Conservation (phyloP, 2,888 invertebrate genomes). For the Yponomeuta plumbellus region DNA sequence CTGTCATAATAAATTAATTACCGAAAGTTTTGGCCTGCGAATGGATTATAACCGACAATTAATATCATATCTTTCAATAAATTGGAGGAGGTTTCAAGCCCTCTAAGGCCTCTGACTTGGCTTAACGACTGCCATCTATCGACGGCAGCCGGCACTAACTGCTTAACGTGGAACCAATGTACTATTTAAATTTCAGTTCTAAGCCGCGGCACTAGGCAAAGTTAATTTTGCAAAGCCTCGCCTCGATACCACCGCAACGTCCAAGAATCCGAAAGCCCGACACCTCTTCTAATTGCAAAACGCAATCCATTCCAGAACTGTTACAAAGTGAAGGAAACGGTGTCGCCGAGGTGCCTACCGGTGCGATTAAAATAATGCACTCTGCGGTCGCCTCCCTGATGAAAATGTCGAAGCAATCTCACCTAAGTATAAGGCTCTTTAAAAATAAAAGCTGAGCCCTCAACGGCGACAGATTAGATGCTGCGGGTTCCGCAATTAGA, state of each 20-base stretch:
- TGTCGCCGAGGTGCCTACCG: constrained; percentile 38
- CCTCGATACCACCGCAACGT: background rate
- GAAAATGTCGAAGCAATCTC: constrained; percentile 67
- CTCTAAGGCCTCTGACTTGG: no score
- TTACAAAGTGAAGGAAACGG: constrained; percentile 19
- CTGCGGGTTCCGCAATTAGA: constrained; percentile 55
- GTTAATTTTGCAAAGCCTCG: background rate
- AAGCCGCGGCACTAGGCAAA: no score
- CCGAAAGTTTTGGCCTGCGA: no score
- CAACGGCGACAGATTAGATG: constrained; percentile 47
- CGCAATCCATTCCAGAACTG: constrained; percentile 7
- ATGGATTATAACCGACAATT: no score
- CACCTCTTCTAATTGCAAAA: constrained; percentile 2
- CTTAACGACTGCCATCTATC: no score
- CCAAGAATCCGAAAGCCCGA: background rate
- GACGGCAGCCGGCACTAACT: no score
- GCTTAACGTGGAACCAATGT: no score
- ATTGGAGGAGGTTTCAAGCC: no score
- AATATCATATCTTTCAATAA: no score
- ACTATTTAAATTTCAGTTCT: no score
- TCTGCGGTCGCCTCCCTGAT: constrained; percentile 61
- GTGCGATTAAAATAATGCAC: constrained; percentile 65
- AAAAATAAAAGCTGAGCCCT: constrained; percentile 58
- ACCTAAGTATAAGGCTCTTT: constrained; percentile 64
- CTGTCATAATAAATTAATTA: no score